Evolutionary conservation across 1,140 invertebrate genomes (phyloP), one percentile per base, ranked within the genome.

Genomic region (Dolichoris vasculosae): DNA sequence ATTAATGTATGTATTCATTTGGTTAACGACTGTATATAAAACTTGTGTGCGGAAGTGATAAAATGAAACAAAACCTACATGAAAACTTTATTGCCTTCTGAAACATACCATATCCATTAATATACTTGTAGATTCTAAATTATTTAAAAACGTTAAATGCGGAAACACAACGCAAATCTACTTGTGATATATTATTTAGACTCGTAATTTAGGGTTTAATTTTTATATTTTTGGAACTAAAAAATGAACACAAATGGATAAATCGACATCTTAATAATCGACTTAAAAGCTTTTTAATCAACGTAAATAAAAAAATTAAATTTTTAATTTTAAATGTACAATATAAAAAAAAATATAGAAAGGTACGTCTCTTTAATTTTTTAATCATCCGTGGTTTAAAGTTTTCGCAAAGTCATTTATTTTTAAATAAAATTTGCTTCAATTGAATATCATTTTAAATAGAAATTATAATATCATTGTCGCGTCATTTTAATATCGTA

Each of bases 91-190:
- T 35, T 30, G 32, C 32, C 63, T 35, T 35, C 11, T 35, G 8
- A 32, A 67, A 67, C 32, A 15, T 32, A 67, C n/a, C 32, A 32
- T 67, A 67, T 67, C 63, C n/a, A 67, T 67, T 67, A 67, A 15
- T 30, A 67, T 67, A 67, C 63, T 67, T 35, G 63, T 67, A 35
- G 63, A 67, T 67, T 67, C 30, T 1, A 67, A 67, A 67, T 67
- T 67, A 67, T 67, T 67, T 67, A 59, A 59, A 59, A 59, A 59
- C 20, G 23, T 1, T 6, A 59, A 26, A 59, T 59, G 26, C 55
- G 55, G 23, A 59, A 59, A 59, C 23, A 23, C 9, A 59, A 26
- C 55, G 23, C 26, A 59, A 59, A 26, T 59, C 55, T 20, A 59
- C 55, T 59, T 26, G 55, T 6, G 55, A 59, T 59, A 59, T 59